Evolutionary conservation across 2,797 vertebrate species (phyloP).

Genomic region (Geotria australis): DNA sequence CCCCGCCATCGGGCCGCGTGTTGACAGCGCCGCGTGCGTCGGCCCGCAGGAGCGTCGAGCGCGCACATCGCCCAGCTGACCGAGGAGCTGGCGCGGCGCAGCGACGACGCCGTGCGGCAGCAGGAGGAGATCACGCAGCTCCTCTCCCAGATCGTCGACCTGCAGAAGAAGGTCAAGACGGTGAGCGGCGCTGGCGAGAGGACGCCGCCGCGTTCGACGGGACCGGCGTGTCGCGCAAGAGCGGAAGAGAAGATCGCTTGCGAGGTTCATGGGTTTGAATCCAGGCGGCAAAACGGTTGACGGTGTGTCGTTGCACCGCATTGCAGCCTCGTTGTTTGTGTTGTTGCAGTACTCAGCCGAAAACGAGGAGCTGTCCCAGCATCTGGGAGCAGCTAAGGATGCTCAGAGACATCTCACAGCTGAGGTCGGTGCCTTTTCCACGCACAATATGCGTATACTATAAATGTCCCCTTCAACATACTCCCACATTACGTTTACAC

Average conservation of each 20-base stretch:
- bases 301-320: too few relatives aligned
- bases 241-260: too few relatives aligned
- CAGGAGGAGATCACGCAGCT: slow-evolving; percentile 97
- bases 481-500: too few relatives aligned
- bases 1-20: too few relatives aligned
- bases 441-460: too few relatives aligned
- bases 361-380: slow-evolving; percentile 80
- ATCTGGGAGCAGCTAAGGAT: slow-evolving; percentile 84
- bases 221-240: too few relatives aligned
- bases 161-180: slow-evolving; percentile 87
- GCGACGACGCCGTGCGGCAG: slow-evolving; percentile 63
- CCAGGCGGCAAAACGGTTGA: too few relatives aligned
- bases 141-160: slow-evolving; percentile 79
- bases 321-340: not conserved
- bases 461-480: too few relatives aligned
- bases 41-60: slow-evolving; percentile 37
- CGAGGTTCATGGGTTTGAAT: too few relatives aligned
- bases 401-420: slow-evolving; percentile 85
- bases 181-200: slow-evolving; percentile 12
- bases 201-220: too few relatives aligned
- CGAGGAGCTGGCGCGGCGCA: slow-evolving; percentile 68
- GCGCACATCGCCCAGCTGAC: slow-evolving; percentile 52
- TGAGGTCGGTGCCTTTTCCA: slow-evolving; percentile 22
- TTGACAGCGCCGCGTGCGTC: not conserved
- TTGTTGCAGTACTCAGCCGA: slow-evolving; percentile 46